These are phyloP conservation scores for Apoderus coryli DNA, from an alignment of 2,888 invertebrate genomes.

Conservation along the genomic window DNA sequence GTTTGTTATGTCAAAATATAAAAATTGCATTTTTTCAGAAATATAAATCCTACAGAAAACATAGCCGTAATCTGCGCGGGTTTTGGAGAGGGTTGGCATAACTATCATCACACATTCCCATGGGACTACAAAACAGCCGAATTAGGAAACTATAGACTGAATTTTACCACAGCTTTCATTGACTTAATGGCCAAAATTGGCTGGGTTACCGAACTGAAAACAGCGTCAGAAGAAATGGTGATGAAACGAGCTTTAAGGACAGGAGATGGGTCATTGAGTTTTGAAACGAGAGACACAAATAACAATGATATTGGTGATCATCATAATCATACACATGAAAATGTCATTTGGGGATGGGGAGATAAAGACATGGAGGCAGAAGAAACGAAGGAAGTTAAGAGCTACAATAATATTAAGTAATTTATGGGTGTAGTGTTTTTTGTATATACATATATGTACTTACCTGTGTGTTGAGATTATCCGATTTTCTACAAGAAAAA, in stretches of 20 bases:
- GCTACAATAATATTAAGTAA: slow-evolving; percentile 23
- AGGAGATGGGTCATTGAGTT: slow-evolving; percentile 17
- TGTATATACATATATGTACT: too few relatives aligned
- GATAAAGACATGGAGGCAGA: slow-evolving; percentile 60
- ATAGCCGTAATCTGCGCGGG: slow-evolving; percentile 54
- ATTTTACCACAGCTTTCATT: slow-evolving; percentile 26
- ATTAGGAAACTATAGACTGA: slow-evolving; percentile 39
- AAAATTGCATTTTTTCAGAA: slow-evolving; percentile 39
- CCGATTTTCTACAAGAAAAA: too few relatives aligned
- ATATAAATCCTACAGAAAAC: slow-evolving; percentile 69
- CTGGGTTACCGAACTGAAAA: slow-evolving; percentile 74
- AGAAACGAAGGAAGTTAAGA: slow-evolving; percentile 33
- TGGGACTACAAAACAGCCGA: slow-evolving; percentile 89
- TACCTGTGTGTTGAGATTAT: too few relatives aligned
- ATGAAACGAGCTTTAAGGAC: slow-evolving; percentile 39
- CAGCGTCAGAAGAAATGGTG: slow-evolving; percentile 52
- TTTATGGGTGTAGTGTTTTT: too few relatives aligned
- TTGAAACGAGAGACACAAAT: too few relatives aligned
- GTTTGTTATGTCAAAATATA: too few relatives aligned
- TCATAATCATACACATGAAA: slow-evolving; percentile 33
- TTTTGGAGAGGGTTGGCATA: slow-evolving; percentile 86
- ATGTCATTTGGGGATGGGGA: slow-evolving; percentile 71
- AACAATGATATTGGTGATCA: too few relatives aligned
- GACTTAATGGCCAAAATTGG: slow-evolving; percentile 39
- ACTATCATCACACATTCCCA: slow-evolving; percentile 87